Conservation (phyloP, 2,888 invertebrate genomes). For the Dinocampus coccinellae region DNA sequence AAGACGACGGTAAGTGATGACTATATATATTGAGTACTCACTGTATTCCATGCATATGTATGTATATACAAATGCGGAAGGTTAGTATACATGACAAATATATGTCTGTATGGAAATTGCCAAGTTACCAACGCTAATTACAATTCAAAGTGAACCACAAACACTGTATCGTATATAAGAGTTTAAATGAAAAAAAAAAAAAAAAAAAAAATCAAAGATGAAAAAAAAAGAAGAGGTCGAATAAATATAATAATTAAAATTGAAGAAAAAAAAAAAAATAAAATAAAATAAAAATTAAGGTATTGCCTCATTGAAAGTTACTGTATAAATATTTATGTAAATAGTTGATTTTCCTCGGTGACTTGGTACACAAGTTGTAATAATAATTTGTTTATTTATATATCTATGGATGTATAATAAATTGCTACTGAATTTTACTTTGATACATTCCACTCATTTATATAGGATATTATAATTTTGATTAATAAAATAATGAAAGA, state of each 20-base stretch:
- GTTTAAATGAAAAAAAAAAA: too few relatives aligned
- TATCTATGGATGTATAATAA: too few relatives aligned
- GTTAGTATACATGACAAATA: background rate
- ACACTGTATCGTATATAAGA: background rate
- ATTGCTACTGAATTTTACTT: background rate
- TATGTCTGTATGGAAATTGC: slow-evolving; percentile 19
- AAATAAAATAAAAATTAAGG: background rate
- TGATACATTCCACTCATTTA: background rate
- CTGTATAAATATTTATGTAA: background rate
- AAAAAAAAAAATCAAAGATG: too few relatives aligned
- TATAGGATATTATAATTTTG: too few relatives aligned
- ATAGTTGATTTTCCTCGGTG: background rate
- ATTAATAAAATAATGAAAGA: too few relatives aligned
- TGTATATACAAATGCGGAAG: slow-evolving; percentile 10
- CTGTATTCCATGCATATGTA: background rate
- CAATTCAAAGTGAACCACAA: slow-evolving; percentile 27
- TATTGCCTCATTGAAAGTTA: background rate
- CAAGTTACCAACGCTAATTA: slow-evolving; percentile 25
- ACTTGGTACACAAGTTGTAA: background rate
- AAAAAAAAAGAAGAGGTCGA: too few relatives aligned
- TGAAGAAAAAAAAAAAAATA: too few relatives aligned
- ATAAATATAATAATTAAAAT: background rate
- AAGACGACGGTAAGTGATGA: background rate
- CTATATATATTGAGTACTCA: background rate
- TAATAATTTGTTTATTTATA: background rate